Evolutionary conservation across 2,888 invertebrate genomes (phyloP).

Genomic region (Pandemis cinnamomeana): DNA sequence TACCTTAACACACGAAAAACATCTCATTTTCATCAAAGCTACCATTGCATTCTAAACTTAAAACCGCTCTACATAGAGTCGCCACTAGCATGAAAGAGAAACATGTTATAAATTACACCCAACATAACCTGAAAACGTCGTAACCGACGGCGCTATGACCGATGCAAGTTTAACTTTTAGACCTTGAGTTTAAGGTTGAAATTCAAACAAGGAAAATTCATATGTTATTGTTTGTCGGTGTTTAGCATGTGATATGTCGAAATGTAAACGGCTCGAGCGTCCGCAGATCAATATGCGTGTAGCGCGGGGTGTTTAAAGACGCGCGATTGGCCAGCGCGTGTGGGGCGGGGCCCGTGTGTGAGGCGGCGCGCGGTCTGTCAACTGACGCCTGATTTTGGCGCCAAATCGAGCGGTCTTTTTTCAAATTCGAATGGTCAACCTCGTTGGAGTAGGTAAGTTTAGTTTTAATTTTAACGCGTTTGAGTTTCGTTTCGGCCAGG

Average conservation of each 20-base stretch:
- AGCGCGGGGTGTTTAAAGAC: slow-evolving; percentile 77
- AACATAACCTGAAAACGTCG: slow-evolving; percentile 43
- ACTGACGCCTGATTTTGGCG: slow-evolving; percentile 74
- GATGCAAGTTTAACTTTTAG: slow-evolving; percentile 46
- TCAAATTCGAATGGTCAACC: slow-evolving; percentile 51
- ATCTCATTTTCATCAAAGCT: not conserved
- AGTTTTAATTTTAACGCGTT: not conserved
- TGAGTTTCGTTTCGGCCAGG: not conserved
- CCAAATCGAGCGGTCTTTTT: slow-evolving; percentile 71
- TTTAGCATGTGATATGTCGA: slow-evolving; percentile 84
- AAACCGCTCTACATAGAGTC: slow-evolving; percentile 22
- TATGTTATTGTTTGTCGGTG: slow-evolving; percentile 82
- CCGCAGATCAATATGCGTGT: slow-evolving; percentile 85
- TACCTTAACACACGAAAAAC: slow-evolving; percentile 10
- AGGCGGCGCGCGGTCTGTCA: slow-evolving; percentile 69
- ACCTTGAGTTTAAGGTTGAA: slow-evolving; percentile 46
- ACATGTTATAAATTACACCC: slow-evolving; percentile 65
- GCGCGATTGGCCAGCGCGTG: slow-evolving; percentile 79
- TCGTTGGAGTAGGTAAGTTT: not conserved
- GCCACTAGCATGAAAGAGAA: not conserved
- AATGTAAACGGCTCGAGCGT: slow-evolving; percentile 82
- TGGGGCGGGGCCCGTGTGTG: slow-evolving; percentile 78
- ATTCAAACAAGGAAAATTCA: slow-evolving; percentile 49
- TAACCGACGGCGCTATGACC: slow-evolving; percentile 47
- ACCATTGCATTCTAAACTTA: slow-evolving; percentile 21